A percentile compares a stretch with the other conserved stretches of the same genome.
phyloP scores from a whole-genome alignment of 2,888 invertebrate genomes.

The Pocota personata region DNA sequence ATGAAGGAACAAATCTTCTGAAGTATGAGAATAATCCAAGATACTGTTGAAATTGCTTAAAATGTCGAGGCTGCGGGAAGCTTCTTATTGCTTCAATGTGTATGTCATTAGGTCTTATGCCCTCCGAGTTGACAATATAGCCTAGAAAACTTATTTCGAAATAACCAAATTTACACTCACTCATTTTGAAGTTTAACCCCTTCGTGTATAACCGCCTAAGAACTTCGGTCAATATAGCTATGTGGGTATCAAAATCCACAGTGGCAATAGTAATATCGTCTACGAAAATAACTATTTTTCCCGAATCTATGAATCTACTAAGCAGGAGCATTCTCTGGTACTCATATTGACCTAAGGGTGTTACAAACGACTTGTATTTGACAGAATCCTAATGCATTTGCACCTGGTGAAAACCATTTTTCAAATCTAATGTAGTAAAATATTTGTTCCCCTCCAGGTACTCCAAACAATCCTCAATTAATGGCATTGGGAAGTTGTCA shows the following conservation, averaged over 20 bases:
- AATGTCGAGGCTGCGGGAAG: not conserved
- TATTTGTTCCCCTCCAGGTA: too few relatives aligned
- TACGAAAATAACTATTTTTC: conserved; percentile 4
- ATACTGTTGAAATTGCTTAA: conserved; percentile 8
- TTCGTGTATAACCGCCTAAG: not conserved
- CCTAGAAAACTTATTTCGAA: conserved; percentile 21
- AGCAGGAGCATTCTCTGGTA: conserved; percentile 24
- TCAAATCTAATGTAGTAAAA: too few relatives aligned
- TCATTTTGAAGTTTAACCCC: conserved; percentile 12
- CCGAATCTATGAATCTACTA: conserved; percentile 1
- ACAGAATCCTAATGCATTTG: too few relatives aligned
- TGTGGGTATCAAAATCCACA: not conserved
- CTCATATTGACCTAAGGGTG: too few relatives aligned
- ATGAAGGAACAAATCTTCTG: too few relatives aligned
- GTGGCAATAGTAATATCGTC: conserved; percentile 6
- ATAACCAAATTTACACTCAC: conserved; percentile 28
- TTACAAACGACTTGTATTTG: too few relatives aligned
- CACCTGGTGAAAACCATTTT: too few relatives aligned
- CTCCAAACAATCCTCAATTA: too few relatives aligned
- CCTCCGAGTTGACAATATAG: conserved; percentile 16
- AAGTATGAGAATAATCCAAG: too few relatives aligned
- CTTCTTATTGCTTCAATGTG: conserved; percentile 4
- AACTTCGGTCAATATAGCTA: not conserved
- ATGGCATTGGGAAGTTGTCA: too few relatives aligned
- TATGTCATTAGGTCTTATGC: conserved; percentile 12